Percentiles rank a stretch among this genome's conserved stretches.
Conservation (phyloP, 2,797 vertebrate species). For the Lagodon rhomboides region DNA sequence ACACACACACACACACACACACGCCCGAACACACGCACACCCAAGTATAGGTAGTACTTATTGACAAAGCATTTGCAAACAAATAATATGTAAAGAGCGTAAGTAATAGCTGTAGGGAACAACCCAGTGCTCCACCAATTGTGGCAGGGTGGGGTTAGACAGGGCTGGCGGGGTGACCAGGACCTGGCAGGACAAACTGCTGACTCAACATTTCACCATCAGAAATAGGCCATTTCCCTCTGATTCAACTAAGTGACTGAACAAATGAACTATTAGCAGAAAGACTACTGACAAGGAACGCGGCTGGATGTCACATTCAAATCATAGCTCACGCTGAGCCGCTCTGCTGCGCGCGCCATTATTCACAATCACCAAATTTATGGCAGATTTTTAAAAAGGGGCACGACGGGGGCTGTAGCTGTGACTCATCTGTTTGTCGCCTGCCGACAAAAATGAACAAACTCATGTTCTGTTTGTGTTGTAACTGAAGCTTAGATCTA, state of each 20-base stretch:
- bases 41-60: background rate
- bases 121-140: slow-evolving; percentile 10
- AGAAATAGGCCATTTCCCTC: background rate
- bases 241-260: slow-evolving; percentile 7
- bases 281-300: slow-evolving; percentile 1
- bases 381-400: background rate
- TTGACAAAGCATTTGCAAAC: slow-evolving; percentile 19
- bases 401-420: background rate
- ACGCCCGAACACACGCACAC: background rate
- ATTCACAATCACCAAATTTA: slow-evolving; percentile 24
- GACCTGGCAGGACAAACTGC: slow-evolving; percentile 21
- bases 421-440: slow-evolving; percentile 7
- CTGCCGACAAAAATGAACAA: slow-evolving; percentile 34
- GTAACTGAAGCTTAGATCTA: slow-evolving; percentile 47
- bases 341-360: background rate
- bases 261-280: slow-evolving; percentile 20
- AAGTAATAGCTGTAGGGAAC: slow-evolving; percentile 29
- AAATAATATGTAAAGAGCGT: slow-evolving; percentile 10
- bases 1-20: background rate
- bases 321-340: slow-evolving; percentile 6
- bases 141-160: slow-evolving; percentile 32
- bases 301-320: slow-evolving; percentile 11
- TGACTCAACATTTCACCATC: slow-evolving; percentile 18
- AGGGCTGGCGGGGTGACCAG: slow-evolving; percentile 11
- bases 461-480: slow-evolving; percentile 40